Base-by-base conservation (phyloP, 2,888 invertebrate genomes). In the Anagyrus pseudococci region DNA sequence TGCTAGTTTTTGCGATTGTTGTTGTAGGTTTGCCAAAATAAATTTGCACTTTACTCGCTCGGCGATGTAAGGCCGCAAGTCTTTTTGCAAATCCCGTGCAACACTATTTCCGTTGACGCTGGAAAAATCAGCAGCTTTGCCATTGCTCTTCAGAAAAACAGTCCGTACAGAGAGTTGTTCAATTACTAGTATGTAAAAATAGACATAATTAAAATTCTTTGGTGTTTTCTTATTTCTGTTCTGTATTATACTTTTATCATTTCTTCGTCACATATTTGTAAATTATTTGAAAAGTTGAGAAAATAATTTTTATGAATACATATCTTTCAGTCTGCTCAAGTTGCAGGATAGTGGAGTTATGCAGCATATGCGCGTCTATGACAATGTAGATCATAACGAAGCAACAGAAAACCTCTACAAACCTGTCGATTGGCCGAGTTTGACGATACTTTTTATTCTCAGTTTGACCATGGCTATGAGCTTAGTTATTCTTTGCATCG, bases 151-250 rank as follows among this genome's bases (percentile, higher is more conserved):
- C 48, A n/a, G 71, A 1, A 70, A 70, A 23, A 40, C 2, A 75
- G 62, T 62, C 71, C 67, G 15, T 75, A 69, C 40, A 73, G 70
- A 2, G 33, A 26, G 4, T 17, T 71, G 23, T 48, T 76, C 15
- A 74, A 74, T 72, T 66, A 69, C 56, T 66, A 73, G 75, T 75
- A 19, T 62, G 73, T 68, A n/a, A 8, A n/a, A n/a, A n/a, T n/a
- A n/a, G n/a, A n/a, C n/a, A n/a, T n/a, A n/a, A n/a, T n/a, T n/a
- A n/a, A n/a, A n/a, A n/a, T n/a, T n/a, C n/a, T n/a, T n/a, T n/a
- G n/a, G n/a, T n/a, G n/a, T n/a, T n/a, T n/a, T n/a, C n/a, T n/a
- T n/a, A n/a, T n/a, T n/a, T n/a, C n/a, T n/a, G n/a, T n/a, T n/a
- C n/a, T n/a, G n/a, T n/a, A n/a, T n/a, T n/a, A n/a, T n/a, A n/a